Conservation (phyloP, 2,113 vertebrate genomes). For the Pyxicephalus adspersus region DNA sequence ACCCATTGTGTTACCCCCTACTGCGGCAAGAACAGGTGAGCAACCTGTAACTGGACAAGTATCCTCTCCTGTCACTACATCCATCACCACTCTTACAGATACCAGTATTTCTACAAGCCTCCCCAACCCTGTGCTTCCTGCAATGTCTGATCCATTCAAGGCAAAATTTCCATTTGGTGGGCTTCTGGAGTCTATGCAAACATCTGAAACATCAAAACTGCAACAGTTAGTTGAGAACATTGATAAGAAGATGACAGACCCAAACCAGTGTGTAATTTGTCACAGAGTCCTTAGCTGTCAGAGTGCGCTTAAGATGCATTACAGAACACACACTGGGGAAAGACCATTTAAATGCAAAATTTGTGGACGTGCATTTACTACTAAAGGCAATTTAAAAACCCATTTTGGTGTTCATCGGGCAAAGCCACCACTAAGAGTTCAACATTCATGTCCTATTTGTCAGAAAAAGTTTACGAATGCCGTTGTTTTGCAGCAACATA, state of each 20-base stretch:
- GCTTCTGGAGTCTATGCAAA: slow-evolving; percentile 99
- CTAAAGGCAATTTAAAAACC: slow-evolving; percentile 98
- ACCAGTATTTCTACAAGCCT: slow-evolving; percentile 71
- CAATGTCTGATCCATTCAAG: slow-evolving; percentile 90
- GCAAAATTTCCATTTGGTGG: slow-evolving; percentile 97
- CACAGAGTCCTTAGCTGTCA: slow-evolving; percentile 98
- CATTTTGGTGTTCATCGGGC: slow-evolving; percentile 98
- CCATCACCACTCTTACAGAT: slow-evolving; percentile 69
- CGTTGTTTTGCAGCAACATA: slow-evolving; percentile 96
- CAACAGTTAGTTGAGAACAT: slow-evolving; percentile 99
- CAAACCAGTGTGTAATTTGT: slow-evolving; percentile 98
- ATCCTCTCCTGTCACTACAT: slow-evolving; percentile 72
- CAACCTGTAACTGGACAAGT: slow-evolving; percentile 75
- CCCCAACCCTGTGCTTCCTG: slow-evolving; percentile 84
- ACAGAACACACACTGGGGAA: slow-evolving; percentile 96
- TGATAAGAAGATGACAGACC: slow-evolving; percentile 98
- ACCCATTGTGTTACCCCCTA: slow-evolving; percentile 77
- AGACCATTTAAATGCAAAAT: slow-evolving; percentile 99
- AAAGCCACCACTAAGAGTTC: slow-evolving; percentile 94
- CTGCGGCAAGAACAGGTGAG: slow-evolving; percentile 75
- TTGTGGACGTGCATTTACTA: slow-evolving; percentile 97
- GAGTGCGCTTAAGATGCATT: slow-evolving; percentile 99
- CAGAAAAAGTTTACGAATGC: slow-evolving; percentile 99
- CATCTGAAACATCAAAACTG: slow-evolving; percentile 97
- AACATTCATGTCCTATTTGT: slow-evolving; percentile 98